Base-by-base conservation (phyloP, 2,888 invertebrate species). In the Oscheius onirici region DNA sequence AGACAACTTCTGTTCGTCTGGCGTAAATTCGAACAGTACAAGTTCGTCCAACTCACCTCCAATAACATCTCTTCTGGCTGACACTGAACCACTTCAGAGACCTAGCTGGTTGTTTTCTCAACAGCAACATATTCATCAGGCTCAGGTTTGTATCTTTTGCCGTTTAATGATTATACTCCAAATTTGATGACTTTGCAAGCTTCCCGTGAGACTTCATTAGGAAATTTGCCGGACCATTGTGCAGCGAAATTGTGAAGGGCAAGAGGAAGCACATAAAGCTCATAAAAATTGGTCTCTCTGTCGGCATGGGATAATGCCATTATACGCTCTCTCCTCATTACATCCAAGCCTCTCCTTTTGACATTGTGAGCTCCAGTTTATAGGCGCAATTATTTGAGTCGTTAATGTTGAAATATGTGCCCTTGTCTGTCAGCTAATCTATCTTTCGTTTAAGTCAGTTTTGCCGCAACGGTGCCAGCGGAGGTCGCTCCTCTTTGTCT, bases 401-500 rank as follows among this genome's bases (percentile, higher is more conserved):
- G 46, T 63, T 63, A 26, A 49, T 46, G 63, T 63, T 63, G 63
- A 63, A 63, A 63, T 63, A 49, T 46, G 20, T 49, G 46, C 49
- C 63, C 28, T 63, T 63, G 63, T 34, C 34, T 44, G 63, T 63
- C 63, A 63, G 63, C 63, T 63, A 49, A 63, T 63, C 41, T 22
- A 5, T 43, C 61, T 24, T 63, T 34, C 63, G 13, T 44, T 63
- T 63, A 63, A 63, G 44, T 28, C 46, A 49, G 34, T 63, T 63
- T 63, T 63, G 49, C 63, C 60, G 60, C 44, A 60, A 43, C 43
- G 41, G 43, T 17, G 10, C 60, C 24, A 44, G 13, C 43, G 22
- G 43, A 44, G 60, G 20, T 24, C 60, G 41, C 22, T 1, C 34
- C 43, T 58, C 55, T 55, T 55, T 55, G 55, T 55, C 55, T 55